Conservation (phyloP, 2,797 vertebrate species). For the Xenentodon cancila region DNA sequence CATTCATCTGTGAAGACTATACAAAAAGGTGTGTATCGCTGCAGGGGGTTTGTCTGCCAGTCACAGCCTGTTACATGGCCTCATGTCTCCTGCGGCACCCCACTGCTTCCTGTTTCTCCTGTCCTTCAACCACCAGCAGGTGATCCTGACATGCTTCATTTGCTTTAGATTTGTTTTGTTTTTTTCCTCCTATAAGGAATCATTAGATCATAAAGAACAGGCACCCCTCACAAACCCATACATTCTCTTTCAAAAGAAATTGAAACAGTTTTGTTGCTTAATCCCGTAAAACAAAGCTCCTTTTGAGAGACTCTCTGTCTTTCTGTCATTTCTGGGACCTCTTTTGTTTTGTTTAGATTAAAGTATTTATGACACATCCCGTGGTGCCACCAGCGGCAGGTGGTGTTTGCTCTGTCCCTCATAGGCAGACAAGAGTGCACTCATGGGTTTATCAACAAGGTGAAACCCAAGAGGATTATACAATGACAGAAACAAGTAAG, state of each 20-base stretch:
- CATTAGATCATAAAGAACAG: conserved; percentile 15
- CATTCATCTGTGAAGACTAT: conserved; percentile 11
- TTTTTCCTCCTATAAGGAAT: conserved; percentile 5
- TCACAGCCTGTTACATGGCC: conserved; percentile 54
- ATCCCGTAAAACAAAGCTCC: conserved; percentile 1
- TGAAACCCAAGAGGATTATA: conserved; percentile 75
- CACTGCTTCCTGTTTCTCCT: conserved; percentile 56
- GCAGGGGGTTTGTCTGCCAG: conserved; percentile 43
- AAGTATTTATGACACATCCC: conserved; percentile 31
- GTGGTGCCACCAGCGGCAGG: conserved; percentile 18
- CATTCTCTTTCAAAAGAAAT: too few species aligned
- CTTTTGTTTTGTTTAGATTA: conserved; percentile 22
- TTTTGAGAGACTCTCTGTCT: conserved; percentile 1
- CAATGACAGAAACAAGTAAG: conserved; percentile 66
- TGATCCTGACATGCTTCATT: conserved; percentile 40
- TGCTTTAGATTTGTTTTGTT: conserved; percentile 13
- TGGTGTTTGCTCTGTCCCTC: conserved; percentile 62
- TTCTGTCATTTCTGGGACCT: conserved; percentile 3
- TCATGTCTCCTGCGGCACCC: conserved; percentile 53
- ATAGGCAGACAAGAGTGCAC: conserved; percentile 43
- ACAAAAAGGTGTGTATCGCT: conserved; percentile 60
- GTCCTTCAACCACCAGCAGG: conserved; percentile 68
- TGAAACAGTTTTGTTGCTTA: too few species aligned
- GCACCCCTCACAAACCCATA: not conserved
- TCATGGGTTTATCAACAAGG: conserved; percentile 66